Percentiles rank a stretch among this genome's conserved stretches.
These are phyloP conservation scores for Monoplex corrugatus DNA, from an alignment of 2,888 invertebrate species.

Conservation along the genomic window DNA sequence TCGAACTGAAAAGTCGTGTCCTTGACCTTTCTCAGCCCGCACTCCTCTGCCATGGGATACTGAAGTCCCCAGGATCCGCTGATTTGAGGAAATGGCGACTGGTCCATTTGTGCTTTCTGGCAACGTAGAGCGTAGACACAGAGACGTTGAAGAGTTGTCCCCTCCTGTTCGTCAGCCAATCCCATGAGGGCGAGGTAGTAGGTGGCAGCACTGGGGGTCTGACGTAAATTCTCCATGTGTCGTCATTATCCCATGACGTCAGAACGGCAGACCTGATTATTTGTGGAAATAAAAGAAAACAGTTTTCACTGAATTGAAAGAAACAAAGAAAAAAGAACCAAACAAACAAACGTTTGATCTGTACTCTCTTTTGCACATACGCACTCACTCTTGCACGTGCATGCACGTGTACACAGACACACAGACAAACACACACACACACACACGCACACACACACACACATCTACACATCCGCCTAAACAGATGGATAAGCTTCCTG, in stretches of 20 bases:
- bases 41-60: constrained; percentile 40
- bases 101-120: background rate
- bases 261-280: background rate
- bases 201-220: constrained; percentile 11
- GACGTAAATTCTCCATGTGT: constrained; percentile 39
- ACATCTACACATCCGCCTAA: background rate
- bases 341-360: too few relatives aligned
- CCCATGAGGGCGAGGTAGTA: constrained; percentile 18
- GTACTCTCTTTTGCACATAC: background rate
- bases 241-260: constrained; percentile 35
- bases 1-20: constrained; percentile 6
- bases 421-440: constrained; percentile 22
- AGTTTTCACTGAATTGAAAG: too few relatives aligned
- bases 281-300: background rate
- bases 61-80: background rate
- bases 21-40: constrained; percentile 33
- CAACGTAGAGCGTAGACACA: constrained; percentile 25
- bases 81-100: background rate
- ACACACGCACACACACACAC: constrained; percentile 16
- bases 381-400: background rate
- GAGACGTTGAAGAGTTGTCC: constrained; percentile 8
- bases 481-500: too few relatives aligned
- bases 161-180: background rate
- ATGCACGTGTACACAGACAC: background rate
- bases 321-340: background rate